These are phyloP conservation scores for Pleuronectes platessa DNA, from an alignment of 2,113 vertebrate genomes.

Conservation along the genomic window DNA sequence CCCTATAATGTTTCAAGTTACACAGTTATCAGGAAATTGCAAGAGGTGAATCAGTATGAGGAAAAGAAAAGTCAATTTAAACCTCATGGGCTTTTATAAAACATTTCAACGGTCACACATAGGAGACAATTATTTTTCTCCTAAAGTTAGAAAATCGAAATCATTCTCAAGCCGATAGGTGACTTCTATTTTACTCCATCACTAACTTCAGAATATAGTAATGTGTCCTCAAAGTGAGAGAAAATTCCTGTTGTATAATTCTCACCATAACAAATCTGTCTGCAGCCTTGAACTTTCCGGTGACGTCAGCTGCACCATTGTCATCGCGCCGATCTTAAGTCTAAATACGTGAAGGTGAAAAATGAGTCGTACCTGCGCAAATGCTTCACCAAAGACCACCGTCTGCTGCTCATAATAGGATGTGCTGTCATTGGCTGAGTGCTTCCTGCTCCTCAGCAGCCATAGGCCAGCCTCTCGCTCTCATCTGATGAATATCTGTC, in stretches of 20 bases:
- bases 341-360: conserved; percentile 41
- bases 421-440: conserved; percentile 26
- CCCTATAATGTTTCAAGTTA: too few relatives aligned
- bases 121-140: background rate
- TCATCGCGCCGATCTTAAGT: conserved; percentile 19
- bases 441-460: conserved; percentile 9
- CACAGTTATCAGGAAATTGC: too few relatives aligned
- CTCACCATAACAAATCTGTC: conserved; percentile 31
- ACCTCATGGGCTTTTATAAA: too few relatives aligned
- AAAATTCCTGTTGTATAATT: conserved; percentile 26
- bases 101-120: background rate
- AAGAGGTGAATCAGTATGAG: too few relatives aligned
- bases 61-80: too few relatives aligned
- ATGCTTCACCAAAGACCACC: conserved; percentile 23
- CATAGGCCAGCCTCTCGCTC: conserved; percentile 23
- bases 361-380: conserved; percentile 55
- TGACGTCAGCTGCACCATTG: conserved; percentile 40
- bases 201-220: too few relatives aligned
- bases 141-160: background rate
- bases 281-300: conserved; percentile 46
- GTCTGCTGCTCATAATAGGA: conserved; percentile 33
- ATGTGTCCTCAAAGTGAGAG: background rate
- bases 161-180: too few relatives aligned
- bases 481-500: conserved; percentile 30
- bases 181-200: too few relatives aligned